These are phyloP conservation scores for Euzetes globulus DNA, from an alignment of 2,888 invertebrate species.

Conservation along the genomic window DNA sequence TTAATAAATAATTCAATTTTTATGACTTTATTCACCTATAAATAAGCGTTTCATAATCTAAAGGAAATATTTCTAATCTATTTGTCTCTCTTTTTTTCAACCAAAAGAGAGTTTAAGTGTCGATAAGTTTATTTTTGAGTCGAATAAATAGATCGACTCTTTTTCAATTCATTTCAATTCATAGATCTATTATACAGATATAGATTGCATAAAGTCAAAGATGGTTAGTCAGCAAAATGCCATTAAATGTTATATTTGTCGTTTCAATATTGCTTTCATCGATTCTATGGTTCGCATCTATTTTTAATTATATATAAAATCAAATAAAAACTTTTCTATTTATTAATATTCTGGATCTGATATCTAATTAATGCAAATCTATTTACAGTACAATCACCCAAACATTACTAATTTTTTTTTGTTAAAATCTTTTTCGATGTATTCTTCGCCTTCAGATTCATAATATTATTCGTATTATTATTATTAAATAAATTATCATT, in stretches of 20 bases:
- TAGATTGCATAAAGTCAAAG: neutral
- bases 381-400: conserved; percentile 24
- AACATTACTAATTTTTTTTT: neutral
- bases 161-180: neutral
- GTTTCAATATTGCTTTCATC: no score
- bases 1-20: conserved; percentile 28
- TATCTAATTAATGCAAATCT: conserved; percentile 23
- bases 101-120: neutral
- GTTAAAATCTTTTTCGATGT: neutral
- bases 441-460: conserved; percentile 15
- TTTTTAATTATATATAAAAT: no score
- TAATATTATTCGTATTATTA: neutral
- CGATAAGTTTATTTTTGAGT: neutral
- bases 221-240: neutral
- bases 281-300: no score
- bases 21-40: conserved; percentile 26
- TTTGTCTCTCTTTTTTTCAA: neutral
- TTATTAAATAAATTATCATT: conserved; percentile 11
- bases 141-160: conserved; percentile 13
- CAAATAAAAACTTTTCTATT: neutral
- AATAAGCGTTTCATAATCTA: conserved; percentile 1
- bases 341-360: no score
- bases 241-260: neutral
- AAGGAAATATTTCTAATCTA: neutral
- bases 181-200: neutral